Base-by-base conservation (phyloP, 2,888 invertebrate genomes). In the Notodonta ziczac region DNA sequence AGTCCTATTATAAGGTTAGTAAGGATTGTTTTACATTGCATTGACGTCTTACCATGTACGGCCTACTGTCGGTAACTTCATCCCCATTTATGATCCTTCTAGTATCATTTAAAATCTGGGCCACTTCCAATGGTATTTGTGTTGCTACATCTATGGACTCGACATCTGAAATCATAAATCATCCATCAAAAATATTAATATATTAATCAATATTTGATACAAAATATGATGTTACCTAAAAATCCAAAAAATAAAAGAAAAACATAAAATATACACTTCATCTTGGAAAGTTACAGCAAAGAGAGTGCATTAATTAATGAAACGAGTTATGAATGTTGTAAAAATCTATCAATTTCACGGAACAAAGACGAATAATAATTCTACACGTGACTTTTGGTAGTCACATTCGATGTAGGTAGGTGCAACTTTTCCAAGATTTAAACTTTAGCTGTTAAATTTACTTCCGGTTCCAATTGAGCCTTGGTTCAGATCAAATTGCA, bases 51-150 rank as follows among this genome's bases (percentile, higher is more conserved):
- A 90, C 91, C 90, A 91, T 91, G 48, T 88, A 91, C 8, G 88
- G 87, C 69, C 86, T 82, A 46, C 76, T 83, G 8, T 90, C 89
- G 4, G 78, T 80, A 0, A 89, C 88, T 73, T 86, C 85, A 2
- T 74, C 72, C 0, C 91, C 91, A 63, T 86, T 81, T 57, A 91
- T 86, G 24, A 91, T 90, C 74, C 91, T 82, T 75, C 91, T 70
- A 0, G 88, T 81, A 0, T 85, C 82, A 64, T 90, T 88, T 32
- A 89, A 60, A 53, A 86, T 67, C 51, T 76, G 77, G 44, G 66
- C 74, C 0, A 89, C 81, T 53, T 82, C 71, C 59, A 78, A 67
- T 5, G 90, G 90, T 35, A 90, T 56, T 24, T 80, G 68, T 8
- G 90, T 90, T 0, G 82, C 85, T 42, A 85, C 81, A 67, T 88